Conservation (phyloP, 2,888 invertebrate species). For the Syrista parreyssii region DNA sequence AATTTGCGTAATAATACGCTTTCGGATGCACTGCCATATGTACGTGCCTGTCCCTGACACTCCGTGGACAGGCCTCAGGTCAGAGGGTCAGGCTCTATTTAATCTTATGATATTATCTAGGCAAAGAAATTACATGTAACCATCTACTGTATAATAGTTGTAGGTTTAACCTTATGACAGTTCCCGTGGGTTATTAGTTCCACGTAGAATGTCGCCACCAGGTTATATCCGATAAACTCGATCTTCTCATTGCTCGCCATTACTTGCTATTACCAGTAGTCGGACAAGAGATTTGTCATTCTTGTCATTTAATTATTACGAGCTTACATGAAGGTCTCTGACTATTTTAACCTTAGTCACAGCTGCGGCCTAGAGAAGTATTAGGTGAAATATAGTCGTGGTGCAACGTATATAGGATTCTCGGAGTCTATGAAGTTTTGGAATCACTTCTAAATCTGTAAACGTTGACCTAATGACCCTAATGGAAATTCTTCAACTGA, state of each 20-base stretch:
- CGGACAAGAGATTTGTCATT: slow-evolving; percentile 36
- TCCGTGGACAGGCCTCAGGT: not conserved
- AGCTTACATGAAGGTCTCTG: slow-evolving; percentile 49
- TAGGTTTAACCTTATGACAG: not conserved
- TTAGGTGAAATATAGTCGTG: not conserved
- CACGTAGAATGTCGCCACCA: not conserved
- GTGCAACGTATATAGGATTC: not conserved
- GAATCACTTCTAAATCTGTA: not conserved
- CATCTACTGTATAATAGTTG: not conserved
- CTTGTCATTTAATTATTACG: slow-evolving; percentile 49
- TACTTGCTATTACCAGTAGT: not conserved
- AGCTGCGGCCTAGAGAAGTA: not conserved
- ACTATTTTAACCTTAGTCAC: not conserved
- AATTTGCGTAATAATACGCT: slow-evolving; percentile 56
- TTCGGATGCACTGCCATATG: not conserved
- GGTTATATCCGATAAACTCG: not conserved
- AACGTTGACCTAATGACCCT: too few relatives aligned
- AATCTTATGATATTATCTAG: not conserved
- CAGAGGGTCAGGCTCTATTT: not conserved
- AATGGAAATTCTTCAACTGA: not conserved
- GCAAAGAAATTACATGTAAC: not conserved
- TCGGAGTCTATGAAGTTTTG: not conserved
- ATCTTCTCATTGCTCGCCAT: not conserved
- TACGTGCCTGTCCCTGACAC: not conserved
- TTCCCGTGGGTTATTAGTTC: not conserved